phyloP scores from a whole-genome alignment of 2,888 invertebrate genomes.

The Phrixothrix hirtus region DNA sequence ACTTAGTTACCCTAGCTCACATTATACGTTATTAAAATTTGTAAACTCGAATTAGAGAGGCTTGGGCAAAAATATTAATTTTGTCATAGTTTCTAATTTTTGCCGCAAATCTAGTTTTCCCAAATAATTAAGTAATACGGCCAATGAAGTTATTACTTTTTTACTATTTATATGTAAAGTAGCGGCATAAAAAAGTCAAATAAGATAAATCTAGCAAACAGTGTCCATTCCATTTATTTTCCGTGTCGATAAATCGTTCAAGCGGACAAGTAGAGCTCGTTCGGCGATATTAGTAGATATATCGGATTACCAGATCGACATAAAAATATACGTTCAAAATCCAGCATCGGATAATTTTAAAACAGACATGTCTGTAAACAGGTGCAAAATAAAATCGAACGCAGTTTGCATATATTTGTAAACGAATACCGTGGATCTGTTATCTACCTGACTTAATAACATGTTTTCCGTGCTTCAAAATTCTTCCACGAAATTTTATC shows the following conservation, averaged over 20 bases:
- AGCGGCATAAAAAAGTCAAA: slow-evolving; percentile 19
- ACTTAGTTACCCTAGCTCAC: too few relatives aligned
- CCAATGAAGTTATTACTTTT: too few relatives aligned
- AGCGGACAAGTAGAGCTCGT: slow-evolving; percentile 27
- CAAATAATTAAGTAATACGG: too few relatives aligned
- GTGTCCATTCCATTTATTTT: slow-evolving; percentile 23
- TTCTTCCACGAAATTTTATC: slow-evolving; percentile 19
- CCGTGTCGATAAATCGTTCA: slow-evolving; percentile 25
- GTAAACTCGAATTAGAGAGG: too few relatives aligned
- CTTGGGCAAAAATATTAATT: too few relatives aligned
- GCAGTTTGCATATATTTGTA: slow-evolving; percentile 29
- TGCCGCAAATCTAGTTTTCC: too few relatives aligned
- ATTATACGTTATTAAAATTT: too few relatives aligned
- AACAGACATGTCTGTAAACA: slow-evolving; percentile 22
- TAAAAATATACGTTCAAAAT: slow-evolving; percentile 24
- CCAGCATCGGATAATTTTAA: slow-evolving; percentile 18
- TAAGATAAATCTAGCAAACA: slow-evolving; percentile 30
- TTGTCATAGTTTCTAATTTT: too few relatives aligned
- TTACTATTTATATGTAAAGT: slow-evolving; percentile 6
- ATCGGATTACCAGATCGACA: slow-evolving; percentile 29
- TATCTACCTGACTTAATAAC: slow-evolving; percentile 31
- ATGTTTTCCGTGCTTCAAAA: slow-evolving; percentile 21
- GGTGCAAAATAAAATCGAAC: slow-evolving; percentile 30
- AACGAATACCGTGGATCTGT: slow-evolving; percentile 27
- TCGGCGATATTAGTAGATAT: slow-evolving; percentile 30